Evolutionary conservation across 2,888 invertebrate species (phyloP), one percentile per base, ranked within the genome.

Genomic region (Resseliella maxima): DNA sequence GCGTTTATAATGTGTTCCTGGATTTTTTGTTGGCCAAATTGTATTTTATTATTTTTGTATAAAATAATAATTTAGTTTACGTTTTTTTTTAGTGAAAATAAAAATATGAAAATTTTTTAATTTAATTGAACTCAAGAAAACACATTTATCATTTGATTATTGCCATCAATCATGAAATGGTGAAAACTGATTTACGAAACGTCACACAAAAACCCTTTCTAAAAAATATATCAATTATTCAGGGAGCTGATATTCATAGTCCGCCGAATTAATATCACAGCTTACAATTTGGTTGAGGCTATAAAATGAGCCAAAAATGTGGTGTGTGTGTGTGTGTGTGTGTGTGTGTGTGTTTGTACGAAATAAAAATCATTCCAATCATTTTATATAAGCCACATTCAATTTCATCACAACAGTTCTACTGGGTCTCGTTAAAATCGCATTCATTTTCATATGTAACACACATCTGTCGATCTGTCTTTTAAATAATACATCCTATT

Each of bases 381-480:
- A 18, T 50, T 15, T 50, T 18, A 18, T 18, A 8, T 5, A 41
- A 41, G 41, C 46, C n/a, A n/a, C n/a, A n/a, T n/a, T n/a, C n/a
- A n/a, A 15, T 50, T 50, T 50, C n/a, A n/a, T 50, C 15, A 2
- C 12, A 50, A 50, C 46, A 18, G 12, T 41, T 5, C 41, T 6
- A 50, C 59, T 59, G 24, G 45, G 45, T 59, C 59, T 3, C n/a
- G 24, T 21, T 50, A n/a, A 50, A 50, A 50, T 50, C 46, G 46
- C 46, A 50, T 59, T 59, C 59, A 59, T 59, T 59, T 24, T 59
- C 6, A 59, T 50, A 21, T 50, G 50, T 50, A 50, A 50, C 50
- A 50, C 59, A 59, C n/a, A n/a, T 31, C 72, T 72, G 72, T 35
- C 72, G 72, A 72, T 72, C 15, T 72, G 72, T n/a, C 72, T 72